phyloP scores from a whole-genome alignment of 2,888 invertebrate genomes.

The Heteropelma amictum region DNA sequence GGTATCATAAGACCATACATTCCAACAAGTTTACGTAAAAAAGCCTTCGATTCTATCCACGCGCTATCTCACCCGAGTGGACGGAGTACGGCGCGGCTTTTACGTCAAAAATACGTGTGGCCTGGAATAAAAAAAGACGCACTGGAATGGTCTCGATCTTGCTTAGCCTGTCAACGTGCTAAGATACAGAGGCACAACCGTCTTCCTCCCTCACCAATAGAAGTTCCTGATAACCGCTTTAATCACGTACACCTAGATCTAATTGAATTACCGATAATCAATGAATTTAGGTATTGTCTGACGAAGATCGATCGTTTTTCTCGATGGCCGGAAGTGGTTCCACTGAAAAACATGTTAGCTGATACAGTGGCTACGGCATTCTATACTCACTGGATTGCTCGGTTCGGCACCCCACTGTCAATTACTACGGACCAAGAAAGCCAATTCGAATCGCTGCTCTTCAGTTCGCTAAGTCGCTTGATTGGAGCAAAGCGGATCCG shows the following conservation, averaged over 20 bases:
- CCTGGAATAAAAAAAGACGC: background rate
- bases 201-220: background rate
- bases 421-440: background rate
- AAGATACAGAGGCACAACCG: background rate
- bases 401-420: background rate
- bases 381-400: background rate
- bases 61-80: background rate
- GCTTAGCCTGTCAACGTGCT: background rate
- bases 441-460: background rate
- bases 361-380: background rate
- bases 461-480: background rate
- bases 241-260: background rate
- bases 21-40: background rate
- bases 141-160: background rate
- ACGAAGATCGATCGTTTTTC: background rate
- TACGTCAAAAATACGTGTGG: background rate
- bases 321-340: background rate
- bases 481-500: background rate
- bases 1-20: background rate
- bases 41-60: background rate
- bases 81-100: background rate
- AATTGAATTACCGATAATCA: background rate
- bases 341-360: background rate
- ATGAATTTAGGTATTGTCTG: background rate
- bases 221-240: background rate